These are phyloP conservation scores for Phymorhynchus buccinoides DNA, from an alignment of 1,140 invertebrate genomes.

Conservation along the genomic window DNA sequence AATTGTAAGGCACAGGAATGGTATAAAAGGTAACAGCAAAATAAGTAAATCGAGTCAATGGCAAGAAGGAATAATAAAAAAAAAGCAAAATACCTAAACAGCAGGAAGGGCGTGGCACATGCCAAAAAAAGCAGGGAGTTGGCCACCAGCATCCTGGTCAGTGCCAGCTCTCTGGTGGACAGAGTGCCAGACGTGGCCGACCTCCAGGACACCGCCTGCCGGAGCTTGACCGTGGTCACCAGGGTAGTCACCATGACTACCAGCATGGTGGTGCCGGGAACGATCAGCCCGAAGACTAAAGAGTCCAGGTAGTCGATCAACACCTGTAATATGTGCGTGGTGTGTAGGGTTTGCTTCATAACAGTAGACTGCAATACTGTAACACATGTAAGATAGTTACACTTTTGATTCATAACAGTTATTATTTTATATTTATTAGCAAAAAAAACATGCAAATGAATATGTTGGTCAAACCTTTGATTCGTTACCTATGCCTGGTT, in stretches of 20 bases:
- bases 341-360: too few relatives aligned
- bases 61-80: too few relatives aligned
- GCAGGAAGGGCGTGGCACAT: background rate
- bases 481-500: too few relatives aligned
- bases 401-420: too few relatives aligned
- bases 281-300: background rate
- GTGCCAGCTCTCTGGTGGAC: background rate
- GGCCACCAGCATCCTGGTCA: constrained; percentile 23
- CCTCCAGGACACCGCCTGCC: background rate
- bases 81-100: background rate
- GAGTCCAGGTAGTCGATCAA: constrained; percentile 16
- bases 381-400: too few relatives aligned
- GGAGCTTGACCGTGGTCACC: background rate
- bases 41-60: too few relatives aligned
- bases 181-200: background rate
- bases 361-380: too few relatives aligned
- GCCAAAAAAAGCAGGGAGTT: background rate
- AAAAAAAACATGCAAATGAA: too few relatives aligned
- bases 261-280: background rate
- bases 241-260: background rate
- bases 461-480: too few relatives aligned
- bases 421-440: too few relatives aligned
- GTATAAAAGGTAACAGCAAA: too few relatives aligned
- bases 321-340: background rate
- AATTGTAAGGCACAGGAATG: too few relatives aligned